phyloP scores from a whole-genome alignment of 2,113 vertebrate genomes.

The Apaloderma vittatum region DNA sequence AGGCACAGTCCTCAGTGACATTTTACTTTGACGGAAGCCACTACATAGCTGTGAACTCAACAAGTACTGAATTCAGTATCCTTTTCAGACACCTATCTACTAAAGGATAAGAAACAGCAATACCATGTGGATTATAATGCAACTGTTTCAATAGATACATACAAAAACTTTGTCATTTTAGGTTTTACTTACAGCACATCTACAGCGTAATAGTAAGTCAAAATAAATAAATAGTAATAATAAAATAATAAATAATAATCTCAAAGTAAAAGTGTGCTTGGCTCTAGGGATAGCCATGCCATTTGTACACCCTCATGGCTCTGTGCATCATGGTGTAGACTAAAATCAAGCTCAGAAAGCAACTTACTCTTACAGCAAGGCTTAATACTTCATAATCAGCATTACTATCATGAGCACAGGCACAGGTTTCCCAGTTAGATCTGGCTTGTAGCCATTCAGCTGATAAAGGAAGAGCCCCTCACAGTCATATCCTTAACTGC shows the following conservation, averaged over 20 bases:
- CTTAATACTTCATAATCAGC: background rate
- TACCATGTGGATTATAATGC: background rate
- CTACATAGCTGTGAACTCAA: background rate
- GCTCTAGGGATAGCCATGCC: background rate
- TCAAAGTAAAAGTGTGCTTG: background rate
- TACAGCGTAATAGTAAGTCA: no score
- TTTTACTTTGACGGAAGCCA: background rate
- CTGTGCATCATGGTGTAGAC: background rate
- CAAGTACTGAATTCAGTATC: background rate
- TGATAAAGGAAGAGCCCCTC: background rate
- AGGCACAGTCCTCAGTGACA: background rate
- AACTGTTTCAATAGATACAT: background rate
- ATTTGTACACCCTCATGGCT: background rate
- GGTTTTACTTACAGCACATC: background rate
- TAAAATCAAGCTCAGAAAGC: background rate
- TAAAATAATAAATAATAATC: no score
- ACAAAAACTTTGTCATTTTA: background rate
- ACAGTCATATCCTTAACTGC: background rate
- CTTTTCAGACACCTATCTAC: background rate
- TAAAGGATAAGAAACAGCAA: background rate
- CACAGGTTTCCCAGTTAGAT: background rate
- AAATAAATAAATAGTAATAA: no score
- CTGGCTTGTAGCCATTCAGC: background rate
- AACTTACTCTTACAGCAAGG: background rate
- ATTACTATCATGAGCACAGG: background rate